phyloP scores from a whole-genome alignment of 2,888 invertebrate species.

The Pediacus dermestoides region DNA sequence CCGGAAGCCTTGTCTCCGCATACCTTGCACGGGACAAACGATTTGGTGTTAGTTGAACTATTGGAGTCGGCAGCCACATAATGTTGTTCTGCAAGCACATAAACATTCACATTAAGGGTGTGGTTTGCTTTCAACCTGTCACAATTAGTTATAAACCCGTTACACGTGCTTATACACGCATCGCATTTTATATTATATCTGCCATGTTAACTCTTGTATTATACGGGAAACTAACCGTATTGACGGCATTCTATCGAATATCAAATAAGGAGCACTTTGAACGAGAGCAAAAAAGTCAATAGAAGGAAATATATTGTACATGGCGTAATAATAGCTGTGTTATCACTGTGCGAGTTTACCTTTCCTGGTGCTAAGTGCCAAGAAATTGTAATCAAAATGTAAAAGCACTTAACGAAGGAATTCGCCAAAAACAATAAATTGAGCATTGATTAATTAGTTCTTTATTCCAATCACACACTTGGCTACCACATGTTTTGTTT shows the following conservation, averaged over 20 bases:
- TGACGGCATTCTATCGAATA: constrained; percentile 17
- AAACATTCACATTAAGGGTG: constrained; percentile 13
- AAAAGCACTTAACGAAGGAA: no score
- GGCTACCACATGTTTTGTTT: no score
- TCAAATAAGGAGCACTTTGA: constrained; percentile 11
- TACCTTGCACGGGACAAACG: constrained; percentile 91
- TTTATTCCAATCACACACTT: no score
- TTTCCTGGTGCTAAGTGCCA: no score
- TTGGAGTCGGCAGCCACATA: constrained; percentile 78
- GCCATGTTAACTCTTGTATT: constrained; percentile 19
- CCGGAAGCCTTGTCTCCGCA: constrained; percentile 95
- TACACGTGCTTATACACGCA: constrained; percentile 24
- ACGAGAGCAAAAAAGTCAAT: constrained; percentile 10
- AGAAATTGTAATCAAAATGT: no score
- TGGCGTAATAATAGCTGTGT: no score
- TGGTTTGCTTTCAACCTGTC: constrained; percentile 13
- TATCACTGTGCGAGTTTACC: no score
- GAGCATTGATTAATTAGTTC: no score
- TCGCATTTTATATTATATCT: constrained; percentile 14
- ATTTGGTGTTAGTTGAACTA: constrained; percentile 73
- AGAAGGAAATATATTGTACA: no score
- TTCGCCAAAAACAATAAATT: no score
- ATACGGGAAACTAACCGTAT: constrained; percentile 36
- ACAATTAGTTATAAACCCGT: constrained; percentile 27
- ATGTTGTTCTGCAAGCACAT: constrained; percentile 59